Percentiles rank a stretch among this genome's conserved stretches.
Evolutionary conservation across 2,113 vertebrate genomes (phyloP).

Genomic region (Hippocampus barbouri): DNA sequence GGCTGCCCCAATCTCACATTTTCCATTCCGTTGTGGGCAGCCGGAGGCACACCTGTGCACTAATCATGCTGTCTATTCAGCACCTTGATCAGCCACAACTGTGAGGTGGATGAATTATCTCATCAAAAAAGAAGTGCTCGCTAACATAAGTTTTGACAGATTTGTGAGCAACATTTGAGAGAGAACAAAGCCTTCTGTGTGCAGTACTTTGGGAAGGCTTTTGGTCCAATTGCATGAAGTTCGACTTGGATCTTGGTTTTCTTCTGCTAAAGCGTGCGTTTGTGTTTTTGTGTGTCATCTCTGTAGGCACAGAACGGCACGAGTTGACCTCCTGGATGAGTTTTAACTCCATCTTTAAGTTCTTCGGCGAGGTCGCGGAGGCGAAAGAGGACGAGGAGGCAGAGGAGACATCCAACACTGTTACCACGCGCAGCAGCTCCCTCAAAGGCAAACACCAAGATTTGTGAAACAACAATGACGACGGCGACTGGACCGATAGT

Average conservation of each 20-base stretch:
- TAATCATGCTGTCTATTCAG: too few relatives aligned
- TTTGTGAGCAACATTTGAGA: too few relatives aligned
- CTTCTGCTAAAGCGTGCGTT: not conserved
- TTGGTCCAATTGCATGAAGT: too few relatives aligned
- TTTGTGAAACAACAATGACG: slow-evolving; percentile 65
- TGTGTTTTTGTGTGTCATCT: slow-evolving; percentile 23
- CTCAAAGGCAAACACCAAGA: slow-evolving; percentile 88
- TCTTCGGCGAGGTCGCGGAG: slow-evolving; percentile 80
- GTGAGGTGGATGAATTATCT: too few relatives aligned
- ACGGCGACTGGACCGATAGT: slow-evolving; percentile 8
- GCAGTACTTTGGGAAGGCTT: too few relatives aligned
- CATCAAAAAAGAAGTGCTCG: too few relatives aligned
- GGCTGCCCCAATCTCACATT: too few relatives aligned
- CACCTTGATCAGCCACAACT: too few relatives aligned
- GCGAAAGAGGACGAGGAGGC: slow-evolving; percentile 74
- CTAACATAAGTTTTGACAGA: too few relatives aligned
- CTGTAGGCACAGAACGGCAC: slow-evolving; percentile 90
- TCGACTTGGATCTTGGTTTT: not conserved
- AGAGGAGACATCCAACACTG: slow-evolving; percentile 71
- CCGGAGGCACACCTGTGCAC: too few relatives aligned
- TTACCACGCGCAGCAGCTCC: slow-evolving; percentile 84
- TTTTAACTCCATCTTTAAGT: slow-evolving; percentile 89
- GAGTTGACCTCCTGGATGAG: slow-evolving; percentile 96
- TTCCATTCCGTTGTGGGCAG: too few relatives aligned
- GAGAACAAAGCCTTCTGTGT: too few relatives aligned